phyloP scores from a whole-genome alignment of 2,888 invertebrate genomes.

The Diarsia mendica region DNA sequence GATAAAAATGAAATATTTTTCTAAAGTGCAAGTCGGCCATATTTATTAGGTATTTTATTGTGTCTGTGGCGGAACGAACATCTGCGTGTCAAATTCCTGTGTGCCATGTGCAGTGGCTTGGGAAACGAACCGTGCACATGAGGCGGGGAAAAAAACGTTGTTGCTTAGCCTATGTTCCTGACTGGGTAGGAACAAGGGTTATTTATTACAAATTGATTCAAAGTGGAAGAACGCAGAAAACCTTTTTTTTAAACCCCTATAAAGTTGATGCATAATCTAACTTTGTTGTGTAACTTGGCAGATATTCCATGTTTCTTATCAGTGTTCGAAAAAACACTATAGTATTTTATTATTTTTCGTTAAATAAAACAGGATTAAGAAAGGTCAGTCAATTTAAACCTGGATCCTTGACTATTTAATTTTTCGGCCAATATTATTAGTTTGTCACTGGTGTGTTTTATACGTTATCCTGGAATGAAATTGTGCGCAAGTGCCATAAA shows the following conservation, averaged over 20 bases:
- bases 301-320: background rate
- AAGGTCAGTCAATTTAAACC: background rate
- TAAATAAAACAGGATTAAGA: background rate
- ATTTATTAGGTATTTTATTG: constrained; percentile 87
- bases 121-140: constrained; percentile 86
- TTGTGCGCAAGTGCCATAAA: background rate
- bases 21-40: constrained; percentile 75
- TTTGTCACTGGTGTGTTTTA: background rate
- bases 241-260: too few species aligned
- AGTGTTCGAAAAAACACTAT: background rate
- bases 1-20: constrained; percentile 49
- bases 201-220: constrained; percentile 11
- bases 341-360: background rate
- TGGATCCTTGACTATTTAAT: background rate
- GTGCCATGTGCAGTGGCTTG: constrained; percentile 89
- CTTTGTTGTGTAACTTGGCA: background rate
- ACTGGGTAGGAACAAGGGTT: constrained; percentile 17
- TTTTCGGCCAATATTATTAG: background rate
- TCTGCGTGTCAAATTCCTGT: constrained; percentile 90
- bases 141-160: constrained; percentile 74
- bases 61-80: constrained; percentile 85
- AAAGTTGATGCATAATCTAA: background rate
- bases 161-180: constrained; percentile 68
- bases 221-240: background rate
- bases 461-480: background rate